These are phyloP conservation scores for Atta texana DNA, from an alignment of 1,140 invertebrate species.

Conservation along the genomic window DNA sequence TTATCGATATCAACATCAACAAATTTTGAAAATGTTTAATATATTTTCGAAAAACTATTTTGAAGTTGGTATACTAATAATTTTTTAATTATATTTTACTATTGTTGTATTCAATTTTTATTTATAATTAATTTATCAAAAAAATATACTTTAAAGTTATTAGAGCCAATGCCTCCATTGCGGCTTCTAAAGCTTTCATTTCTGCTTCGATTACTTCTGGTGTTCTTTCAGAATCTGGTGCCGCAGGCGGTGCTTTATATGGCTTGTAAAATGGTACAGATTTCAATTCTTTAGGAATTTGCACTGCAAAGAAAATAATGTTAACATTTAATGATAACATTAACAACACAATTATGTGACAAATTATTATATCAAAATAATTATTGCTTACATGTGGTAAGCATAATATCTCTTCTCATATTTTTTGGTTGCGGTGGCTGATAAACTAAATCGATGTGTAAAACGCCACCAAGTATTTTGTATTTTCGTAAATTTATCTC, in stretches of 20 bases:
- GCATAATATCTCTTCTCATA: conserved; percentile 82
- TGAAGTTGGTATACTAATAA: background rate
- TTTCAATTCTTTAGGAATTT: conserved; percentile 89
- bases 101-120: background rate
- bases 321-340: background rate
- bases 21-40: too few species aligned
- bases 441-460: conserved; percentile 88
- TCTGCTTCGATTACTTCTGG: conserved; percentile 94
- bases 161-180: conserved; percentile 90
- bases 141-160: conserved; percentile 89
- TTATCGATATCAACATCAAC: too few species aligned
- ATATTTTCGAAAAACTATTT: too few species aligned
- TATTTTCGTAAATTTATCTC: conserved; percentile 90
- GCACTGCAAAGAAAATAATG: conserved; percentile 86
- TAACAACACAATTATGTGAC: too few species aligned
- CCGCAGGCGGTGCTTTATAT: conserved; percentile 90
- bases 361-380: background rate
- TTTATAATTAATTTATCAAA: background rate
- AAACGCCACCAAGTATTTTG: conserved; percentile 89
- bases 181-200: conserved; percentile 90
- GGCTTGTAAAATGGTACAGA: conserved; percentile 90
- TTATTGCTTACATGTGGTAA: conserved; percentile 84
- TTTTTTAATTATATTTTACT: background rate
- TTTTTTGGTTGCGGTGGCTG: conserved; percentile 89
- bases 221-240: conserved; percentile 89